Conservation (phyloP, 2,797 vertebrate species). For the Gobionotothen gibberifrons region DNA sequence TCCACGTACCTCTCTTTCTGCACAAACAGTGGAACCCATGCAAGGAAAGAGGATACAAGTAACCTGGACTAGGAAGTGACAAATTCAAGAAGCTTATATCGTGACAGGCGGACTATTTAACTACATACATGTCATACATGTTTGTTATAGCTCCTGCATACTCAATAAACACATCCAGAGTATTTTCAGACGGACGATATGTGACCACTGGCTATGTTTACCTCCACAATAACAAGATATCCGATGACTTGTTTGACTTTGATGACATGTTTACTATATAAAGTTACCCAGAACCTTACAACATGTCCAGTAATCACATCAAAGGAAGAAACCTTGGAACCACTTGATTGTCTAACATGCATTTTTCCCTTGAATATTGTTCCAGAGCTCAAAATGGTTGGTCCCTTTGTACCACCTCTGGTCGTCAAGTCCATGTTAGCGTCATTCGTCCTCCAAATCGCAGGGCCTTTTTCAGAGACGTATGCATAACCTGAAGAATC, state of each 20-base stretch:
- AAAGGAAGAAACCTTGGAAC: constrained; percentile 59
- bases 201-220: constrained; percentile 49
- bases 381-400: constrained; percentile 24
- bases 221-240: constrained; percentile 45
- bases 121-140: constrained; percentile 65
- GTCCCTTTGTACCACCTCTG: constrained; percentile 45
- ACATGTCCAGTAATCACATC: constrained; percentile 48
- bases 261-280: constrained; percentile 38
- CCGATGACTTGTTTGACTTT: constrained; percentile 31
- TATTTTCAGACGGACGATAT: constrained; percentile 52
- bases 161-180: constrained; percentile 64
- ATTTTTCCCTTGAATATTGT: constrained; percentile 51
- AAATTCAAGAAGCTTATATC: constrained; percentile 64
- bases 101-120: constrained; percentile 57
- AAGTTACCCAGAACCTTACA: constrained; percentile 54
- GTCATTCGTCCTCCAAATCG: constrained; percentile 24
- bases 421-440: constrained; percentile 25
- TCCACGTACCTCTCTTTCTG: constrained; percentile 58
- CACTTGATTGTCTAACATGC: constrained; percentile 80
- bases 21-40: constrained; percentile 71
- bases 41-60: constrained; percentile 69
- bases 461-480: constrained; percentile 34
- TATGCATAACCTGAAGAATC: constrained; percentile 62
- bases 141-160: constrained; percentile 68
- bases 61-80: constrained; percentile 68